Conservation (phyloP, 2,797 vertebrate species). For the Lacerta viridis region DNA sequence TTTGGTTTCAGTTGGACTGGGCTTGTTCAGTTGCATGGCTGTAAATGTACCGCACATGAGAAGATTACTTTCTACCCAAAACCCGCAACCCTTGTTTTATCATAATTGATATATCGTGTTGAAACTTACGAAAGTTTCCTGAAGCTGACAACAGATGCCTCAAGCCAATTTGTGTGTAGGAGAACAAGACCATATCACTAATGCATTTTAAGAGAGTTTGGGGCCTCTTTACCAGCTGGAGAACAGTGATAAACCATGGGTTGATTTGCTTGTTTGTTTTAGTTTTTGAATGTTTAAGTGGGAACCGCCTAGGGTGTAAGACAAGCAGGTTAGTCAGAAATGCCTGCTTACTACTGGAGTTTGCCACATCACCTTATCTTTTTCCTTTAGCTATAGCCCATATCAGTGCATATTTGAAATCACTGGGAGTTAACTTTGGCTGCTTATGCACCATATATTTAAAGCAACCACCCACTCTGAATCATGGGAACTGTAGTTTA, state of each 20-base stretch:
- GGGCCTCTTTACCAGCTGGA: background rate
- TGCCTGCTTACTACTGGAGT: background rate
- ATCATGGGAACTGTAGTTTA: too few species aligned
- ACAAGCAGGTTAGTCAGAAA: background rate
- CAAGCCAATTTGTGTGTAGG: background rate
- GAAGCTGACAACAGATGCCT: constrained; percentile 2
- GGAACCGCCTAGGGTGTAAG: background rate
- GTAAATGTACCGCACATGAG: background rate
- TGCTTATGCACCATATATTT: too few species aligned
- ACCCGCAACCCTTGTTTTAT: background rate
- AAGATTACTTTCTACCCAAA: background rate
- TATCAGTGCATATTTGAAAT: background rate
- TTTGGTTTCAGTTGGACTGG: background rate
- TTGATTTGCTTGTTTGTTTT: background rate
- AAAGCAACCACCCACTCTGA: too few species aligned
- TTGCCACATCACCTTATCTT: background rate
- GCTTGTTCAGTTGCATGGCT: background rate
- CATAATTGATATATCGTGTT: constrained; percentile 15
- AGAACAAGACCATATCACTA: background rate
- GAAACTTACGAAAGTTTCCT: background rate
- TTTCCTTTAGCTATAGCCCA: background rate
- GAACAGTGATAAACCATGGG: background rate
- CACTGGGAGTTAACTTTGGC: too few species aligned
- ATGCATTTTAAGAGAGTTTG: background rate
- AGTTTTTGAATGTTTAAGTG: constrained; percentile 10